These are phyloP conservation scores for Otolemur garnettii DNA, from an alignment of 2,113 vertebrate species.

Conservation along the genomic window DNA sequence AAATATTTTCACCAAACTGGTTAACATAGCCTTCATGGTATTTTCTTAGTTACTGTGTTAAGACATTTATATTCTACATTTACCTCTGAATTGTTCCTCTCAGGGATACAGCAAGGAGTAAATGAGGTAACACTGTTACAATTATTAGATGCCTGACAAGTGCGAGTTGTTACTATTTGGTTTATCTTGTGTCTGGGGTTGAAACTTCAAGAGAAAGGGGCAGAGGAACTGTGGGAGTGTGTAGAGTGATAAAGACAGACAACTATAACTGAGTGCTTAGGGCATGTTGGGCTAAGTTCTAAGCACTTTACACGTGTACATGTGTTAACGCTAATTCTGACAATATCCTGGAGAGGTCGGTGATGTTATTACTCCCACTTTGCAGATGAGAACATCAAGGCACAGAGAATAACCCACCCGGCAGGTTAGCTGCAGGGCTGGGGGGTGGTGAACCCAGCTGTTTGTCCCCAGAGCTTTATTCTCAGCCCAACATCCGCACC, in stretches of 20 bases:
- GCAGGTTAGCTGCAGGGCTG: not conserved
- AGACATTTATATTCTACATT: too few species aligned
- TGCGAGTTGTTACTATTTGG: fast-evolving
- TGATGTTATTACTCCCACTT: not conserved
- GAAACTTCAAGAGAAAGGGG: not conserved
- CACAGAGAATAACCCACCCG: not conserved
- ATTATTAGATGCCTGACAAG: not conserved
- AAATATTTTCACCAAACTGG: too few species aligned
- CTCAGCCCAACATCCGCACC: not conserved
- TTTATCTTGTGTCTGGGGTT: not conserved
- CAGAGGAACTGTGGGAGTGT: too few species aligned
- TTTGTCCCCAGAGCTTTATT: not conserved
- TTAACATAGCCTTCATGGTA: too few species aligned
- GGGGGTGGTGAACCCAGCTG: not conserved
- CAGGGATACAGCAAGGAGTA: not conserved
- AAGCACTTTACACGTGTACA: not conserved
- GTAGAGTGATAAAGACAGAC: not conserved
- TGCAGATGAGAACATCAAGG: not conserved
- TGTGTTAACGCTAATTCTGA: not conserved
- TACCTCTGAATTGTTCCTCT: not conserved
- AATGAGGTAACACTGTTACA: too few species aligned
- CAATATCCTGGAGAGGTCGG: not conserved
- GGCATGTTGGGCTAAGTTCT: not conserved
- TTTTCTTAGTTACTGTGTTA: too few species aligned
- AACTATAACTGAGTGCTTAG: not conserved